These are phyloP conservation scores for Bucco capensis DNA, from an alignment of 2,113 vertebrate species.

Conservation along the genomic window DNA sequence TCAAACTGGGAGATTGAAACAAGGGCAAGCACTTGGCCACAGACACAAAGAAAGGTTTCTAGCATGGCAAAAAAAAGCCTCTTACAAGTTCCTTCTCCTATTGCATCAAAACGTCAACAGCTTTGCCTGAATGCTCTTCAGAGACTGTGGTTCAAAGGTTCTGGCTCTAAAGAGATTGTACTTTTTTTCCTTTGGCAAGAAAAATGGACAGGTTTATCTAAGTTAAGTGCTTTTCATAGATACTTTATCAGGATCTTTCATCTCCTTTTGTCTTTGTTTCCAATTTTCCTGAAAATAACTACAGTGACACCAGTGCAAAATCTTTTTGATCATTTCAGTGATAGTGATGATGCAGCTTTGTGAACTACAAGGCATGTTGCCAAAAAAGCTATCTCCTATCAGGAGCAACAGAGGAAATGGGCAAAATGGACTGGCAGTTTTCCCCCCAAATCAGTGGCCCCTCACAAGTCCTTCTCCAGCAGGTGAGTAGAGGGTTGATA, in stretches of 20 bases:
- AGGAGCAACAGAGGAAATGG: background rate
- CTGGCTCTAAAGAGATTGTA: conserved; percentile 7
- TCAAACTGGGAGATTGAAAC: background rate
- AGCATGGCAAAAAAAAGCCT: background rate
- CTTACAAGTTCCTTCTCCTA: background rate
- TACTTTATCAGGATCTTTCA: conserved; percentile 26
- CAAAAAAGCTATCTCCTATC: background rate
- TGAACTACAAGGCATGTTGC: background rate
- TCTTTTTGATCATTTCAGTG: conserved; percentile 46
- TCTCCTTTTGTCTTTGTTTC: conserved; percentile 42
- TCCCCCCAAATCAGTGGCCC: background rate
- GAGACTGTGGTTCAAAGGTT: conserved; percentile 26
- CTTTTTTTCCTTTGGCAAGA: background rate
- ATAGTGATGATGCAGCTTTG: conserved; percentile 9
- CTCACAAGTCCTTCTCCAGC: background rate
- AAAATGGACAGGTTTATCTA: conserved; percentile 41
- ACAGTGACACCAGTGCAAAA: conserved; percentile 8
- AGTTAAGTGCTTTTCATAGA: conserved; percentile 56
- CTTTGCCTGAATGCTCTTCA: background rate
- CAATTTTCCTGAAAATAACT: conserved; percentile 38
- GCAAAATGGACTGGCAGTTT: background rate
- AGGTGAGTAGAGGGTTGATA: background rate
- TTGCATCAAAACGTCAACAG: background rate
- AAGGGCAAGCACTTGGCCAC: background rate
- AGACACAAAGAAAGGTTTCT: background rate